These are phyloP conservation scores for Prionailurus bengalensis DNA, from an alignment of 2,113 vertebrate species.

Conservation along the genomic window DNA sequence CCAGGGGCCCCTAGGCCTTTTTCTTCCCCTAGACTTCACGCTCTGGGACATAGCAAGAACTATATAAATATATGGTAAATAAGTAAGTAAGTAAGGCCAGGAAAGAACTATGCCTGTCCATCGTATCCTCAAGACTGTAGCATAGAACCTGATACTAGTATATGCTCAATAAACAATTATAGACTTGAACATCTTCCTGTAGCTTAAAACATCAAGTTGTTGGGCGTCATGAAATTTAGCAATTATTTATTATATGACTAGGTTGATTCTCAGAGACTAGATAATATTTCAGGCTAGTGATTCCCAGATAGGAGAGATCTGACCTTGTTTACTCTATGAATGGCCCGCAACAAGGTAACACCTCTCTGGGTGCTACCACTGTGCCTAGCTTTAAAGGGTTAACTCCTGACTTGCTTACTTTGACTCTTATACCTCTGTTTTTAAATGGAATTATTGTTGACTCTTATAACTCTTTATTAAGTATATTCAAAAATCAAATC, in stretches of 20 bases:
- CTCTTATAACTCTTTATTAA: background rate
- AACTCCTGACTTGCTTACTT: background rate
- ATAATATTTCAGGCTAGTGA: background rate
- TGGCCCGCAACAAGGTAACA: background rate
- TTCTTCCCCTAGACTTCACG: background rate
- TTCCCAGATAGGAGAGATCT: background rate
- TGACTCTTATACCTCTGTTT: background rate
- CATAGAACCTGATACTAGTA: background rate
- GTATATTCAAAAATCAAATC: background rate
- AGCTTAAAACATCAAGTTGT: background rate
- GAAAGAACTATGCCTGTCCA: background rate
- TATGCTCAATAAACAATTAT: background rate
- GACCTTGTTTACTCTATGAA: background rate
- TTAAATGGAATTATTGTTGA: background rate
- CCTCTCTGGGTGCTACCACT: background rate
- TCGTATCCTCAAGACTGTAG: background rate
- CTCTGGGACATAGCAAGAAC: background rate
- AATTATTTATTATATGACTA: background rate
- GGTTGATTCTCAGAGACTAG: background rate
- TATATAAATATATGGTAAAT: background rate
- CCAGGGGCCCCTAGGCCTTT: background rate
- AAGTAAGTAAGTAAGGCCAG: background rate
- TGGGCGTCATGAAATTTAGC: background rate
- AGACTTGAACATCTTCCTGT: background rate
- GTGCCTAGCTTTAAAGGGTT: background rate